Base-by-base conservation (phyloP, 2,797 vertebrate genomes). In the Centropyge bicolor region DNA sequence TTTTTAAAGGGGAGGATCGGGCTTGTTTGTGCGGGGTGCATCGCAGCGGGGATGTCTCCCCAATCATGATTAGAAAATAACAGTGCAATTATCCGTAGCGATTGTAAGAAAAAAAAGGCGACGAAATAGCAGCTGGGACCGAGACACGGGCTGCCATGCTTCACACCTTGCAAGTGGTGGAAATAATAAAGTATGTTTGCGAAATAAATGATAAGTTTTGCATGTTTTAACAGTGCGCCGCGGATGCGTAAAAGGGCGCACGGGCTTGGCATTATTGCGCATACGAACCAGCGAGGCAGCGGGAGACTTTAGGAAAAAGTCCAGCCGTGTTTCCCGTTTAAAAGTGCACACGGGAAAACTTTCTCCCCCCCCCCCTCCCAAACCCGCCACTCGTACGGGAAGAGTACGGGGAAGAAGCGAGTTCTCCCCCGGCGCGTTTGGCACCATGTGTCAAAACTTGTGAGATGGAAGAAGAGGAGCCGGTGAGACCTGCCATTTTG, bases 401-500 rank as follows among this genome's bases (percentile, higher is more conserved):
- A 72, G 84, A 89, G 89, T 79, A 80, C 83, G 54, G 45, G 80
- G 74, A 85, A 78, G 80, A 49, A 5, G 35, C 48, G 96, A 96
- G 95, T 96, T 95, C 87, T 85, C 27, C 27, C 27, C 91, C 76
- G 90, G 75, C 52, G 74, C 74, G 57, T 73, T 79, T 64, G 51
- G 31, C 70, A 75, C 91, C 91, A 93, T 93, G 95, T 95, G 94
- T 95, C 93, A 94, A 96, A 96, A 97, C 95, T 97, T 96, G 93
- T 89, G 94, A 95, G 93, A 92, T 94, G 94, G 94, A 88, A 95
- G 94, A 94, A 93, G 93, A 94, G 95, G 93, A 94, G 95, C 95
- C 95, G 94, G 91, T 83, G 95, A 95, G 96, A 97, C 96, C 96
- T 97, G 97, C 97, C 97, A 98, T 98, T 97, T 98, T 98, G 97